Evolutionary conservation across 2,797 vertebrate species (phyloP).

Genomic region (Hoplostethus mediterraneus): DNA sequence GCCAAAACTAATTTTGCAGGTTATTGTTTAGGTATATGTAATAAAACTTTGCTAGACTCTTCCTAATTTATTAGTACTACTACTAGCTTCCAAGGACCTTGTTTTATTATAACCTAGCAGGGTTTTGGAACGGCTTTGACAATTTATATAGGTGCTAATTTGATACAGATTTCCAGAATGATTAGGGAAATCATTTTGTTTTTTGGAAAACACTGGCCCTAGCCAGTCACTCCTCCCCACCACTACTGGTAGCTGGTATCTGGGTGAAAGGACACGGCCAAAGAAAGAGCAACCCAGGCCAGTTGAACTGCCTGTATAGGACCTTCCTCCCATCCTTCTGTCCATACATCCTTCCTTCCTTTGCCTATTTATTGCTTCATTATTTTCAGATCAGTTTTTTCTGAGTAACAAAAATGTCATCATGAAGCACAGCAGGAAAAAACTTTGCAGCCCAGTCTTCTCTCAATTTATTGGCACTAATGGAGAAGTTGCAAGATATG

Average conservation of each 20-base stretch:
- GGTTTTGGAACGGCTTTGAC: neutral
- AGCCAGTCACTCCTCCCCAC: constrained; percentile 20
- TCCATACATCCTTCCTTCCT: neutral
- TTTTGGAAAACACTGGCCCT: constrained; percentile 26
- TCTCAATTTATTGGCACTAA: too few species aligned
- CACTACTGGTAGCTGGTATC: constrained; percentile 39
- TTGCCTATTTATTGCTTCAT: neutral
- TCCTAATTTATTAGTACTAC: neutral
- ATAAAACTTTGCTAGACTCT: neutral
- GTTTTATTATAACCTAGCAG: neutral
- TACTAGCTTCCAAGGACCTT: neutral
- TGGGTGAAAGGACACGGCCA: constrained; percentile 69
- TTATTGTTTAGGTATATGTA: constrained; percentile 1
- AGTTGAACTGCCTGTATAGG: neutral
- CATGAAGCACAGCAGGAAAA: too few species aligned
- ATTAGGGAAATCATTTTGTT: constrained; percentile 4
- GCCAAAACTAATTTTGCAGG: neutral
- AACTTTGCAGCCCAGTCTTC: too few species aligned
- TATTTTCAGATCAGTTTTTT: neutral
- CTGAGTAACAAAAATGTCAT: too few species aligned
- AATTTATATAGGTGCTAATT: neutral
- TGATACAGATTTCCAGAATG: constrained; percentile 19
- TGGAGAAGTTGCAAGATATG: too few species aligned
- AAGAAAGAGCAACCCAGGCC: constrained; percentile 1
- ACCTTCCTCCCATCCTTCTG: neutral